Base-by-base conservation (phyloP, 2,888 invertebrate genomes). In the Melanostoma mellinum region DNA sequence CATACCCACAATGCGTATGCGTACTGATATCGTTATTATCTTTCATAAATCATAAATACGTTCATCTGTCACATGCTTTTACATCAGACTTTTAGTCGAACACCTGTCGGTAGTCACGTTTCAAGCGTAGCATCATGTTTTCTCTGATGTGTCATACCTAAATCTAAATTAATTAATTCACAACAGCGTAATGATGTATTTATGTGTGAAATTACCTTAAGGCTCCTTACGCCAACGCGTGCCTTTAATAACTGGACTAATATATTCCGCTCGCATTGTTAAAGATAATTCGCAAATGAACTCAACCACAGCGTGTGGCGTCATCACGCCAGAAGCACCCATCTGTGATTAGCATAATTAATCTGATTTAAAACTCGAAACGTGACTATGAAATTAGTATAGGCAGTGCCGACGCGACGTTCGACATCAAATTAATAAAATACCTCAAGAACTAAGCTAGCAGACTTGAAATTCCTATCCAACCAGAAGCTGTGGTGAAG, bases 261-360 rank as follows among this genome's bases (percentile, higher is more conserved):
- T 84, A 60, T 84, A 84, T 84, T 84, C 84, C 67, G 33, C 55
- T 71, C 71, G 71, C 84, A 71, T 73, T 75, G 74, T 67, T 67
- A 33, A 65, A 50, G 71, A 79, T 84, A 79, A 84, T 79, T 79
- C 42, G 58, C 74, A 84, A 84, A 74, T 79, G 78, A 84, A 84
- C 53, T 67, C 32, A 63, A 55, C 10, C 73, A 60, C 44, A 42
- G 42, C 44, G 67, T 55, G 72, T 61, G 44, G 61, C 53, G 58
- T 58, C 46, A 76, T 71, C 58, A 56, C 42, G 20, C 20, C 20
- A 65, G 40, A 35, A 53, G 32, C 69, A 40, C 52, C 61, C 36
- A 69, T 52, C 68, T 79, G 67, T 79, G 75, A 84, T 84, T 84
- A 79, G 75, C 84, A 84, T 84, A 79, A 75, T 46, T 84, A 84